A percentile compares a stretch with the other conserved stretches of the same genome.
Conservation (phyloP, 2,888 invertebrate genomes). For the Drosophila multiciliata region DNA sequence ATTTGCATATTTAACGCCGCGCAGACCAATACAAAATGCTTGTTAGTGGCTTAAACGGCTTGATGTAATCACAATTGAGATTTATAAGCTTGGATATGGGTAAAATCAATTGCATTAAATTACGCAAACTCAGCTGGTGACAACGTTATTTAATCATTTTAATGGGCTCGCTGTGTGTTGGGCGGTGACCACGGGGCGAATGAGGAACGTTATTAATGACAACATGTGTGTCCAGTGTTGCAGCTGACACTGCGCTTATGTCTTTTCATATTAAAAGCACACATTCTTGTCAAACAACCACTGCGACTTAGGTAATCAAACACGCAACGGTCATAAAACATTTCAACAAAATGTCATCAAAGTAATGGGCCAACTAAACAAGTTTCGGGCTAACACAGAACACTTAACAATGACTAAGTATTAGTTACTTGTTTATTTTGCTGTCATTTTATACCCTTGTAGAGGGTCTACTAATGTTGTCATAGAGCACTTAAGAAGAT, state of each 20-base stretch:
- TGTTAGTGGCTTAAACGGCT: slow-evolving; percentile 15
- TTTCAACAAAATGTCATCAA: slow-evolving; percentile 46
- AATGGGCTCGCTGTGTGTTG: slow-evolving; percentile 56
- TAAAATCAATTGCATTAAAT: slow-evolving; percentile 64
- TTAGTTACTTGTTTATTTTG: slow-evolving; percentile 15
- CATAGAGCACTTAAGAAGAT: not conserved
- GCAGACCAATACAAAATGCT: not conserved
- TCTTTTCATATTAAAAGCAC: slow-evolving; percentile 57
- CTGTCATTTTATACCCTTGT: not conserved
- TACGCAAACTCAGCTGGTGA: slow-evolving; percentile 48
- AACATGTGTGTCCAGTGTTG: slow-evolving; percentile 59
- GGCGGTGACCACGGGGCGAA: slow-evolving; percentile 36
- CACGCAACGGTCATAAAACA: slow-evolving; percentile 54
- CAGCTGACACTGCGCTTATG: slow-evolving; percentile 55
- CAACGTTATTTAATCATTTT: slow-evolving; percentile 69
- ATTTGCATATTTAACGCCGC: slow-evolving; percentile 1
- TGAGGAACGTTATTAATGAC: slow-evolving; percentile 53
- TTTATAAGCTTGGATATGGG: not conserved
- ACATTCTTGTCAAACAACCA: slow-evolving; percentile 61
- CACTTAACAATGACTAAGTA: slow-evolving; percentile 7
- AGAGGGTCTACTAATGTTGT: not conserved
- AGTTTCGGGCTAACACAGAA: slow-evolving; percentile 55
- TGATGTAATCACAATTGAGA: slow-evolving; percentile 30
- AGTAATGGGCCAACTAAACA: slow-evolving; percentile 51
- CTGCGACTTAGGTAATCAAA: slow-evolving; percentile 63